Base-by-base conservation (phyloP, 2,113 vertebrate species). In the Panurus biarmicus region DNA sequence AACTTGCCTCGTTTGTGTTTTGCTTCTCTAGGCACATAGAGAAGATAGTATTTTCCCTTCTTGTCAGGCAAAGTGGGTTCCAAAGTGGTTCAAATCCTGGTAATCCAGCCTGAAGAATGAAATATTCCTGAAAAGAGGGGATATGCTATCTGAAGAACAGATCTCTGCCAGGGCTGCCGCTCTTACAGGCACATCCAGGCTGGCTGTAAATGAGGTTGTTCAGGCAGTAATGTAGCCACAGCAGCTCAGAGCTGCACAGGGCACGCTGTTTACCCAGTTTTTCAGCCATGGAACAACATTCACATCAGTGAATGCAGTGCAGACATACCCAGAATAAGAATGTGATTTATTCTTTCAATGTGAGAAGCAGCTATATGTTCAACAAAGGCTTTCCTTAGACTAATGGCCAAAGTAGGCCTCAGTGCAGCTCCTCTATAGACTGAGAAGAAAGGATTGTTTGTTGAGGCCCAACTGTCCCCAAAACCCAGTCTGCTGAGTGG, bases 251-350 rank as follows among this genome's bases (percentile, higher is more conserved):
- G 90, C 33, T 0, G 75, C 45, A 20, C 11, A 83, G 90, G 90
- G 66, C 92, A 83, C 7, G 35, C 92, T 94, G 92, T 96, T 96
- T 94, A 96, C 92, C 67, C 95, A 62, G 88, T 88, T 93, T 94
- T 83, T 95, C 92, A 95, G 56, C 86, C 92, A 81, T 23, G 61
- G 85, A 95, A 84, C 74, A 96, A 96, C 94, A 95, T 94, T 94
- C 92, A 93, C 89, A 81, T 87, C 80, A 87, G 65, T 93, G 92
- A 94, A 94, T 94, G 90, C 94, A 36, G 76, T 25, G 80, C 61
- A 92, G 95, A 96, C 95, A 95, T 96, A 96, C 58, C 72, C 81
- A 62, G 93, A 95, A 95, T 95, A 91, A 95, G 95, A 96, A 96
- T 94, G 96, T 96, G 89, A 94, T 96, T 96, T 94, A 85, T 95